Conservation (phyloP, 2,113 vertebrate species). For the Cacatua alba region DNA sequence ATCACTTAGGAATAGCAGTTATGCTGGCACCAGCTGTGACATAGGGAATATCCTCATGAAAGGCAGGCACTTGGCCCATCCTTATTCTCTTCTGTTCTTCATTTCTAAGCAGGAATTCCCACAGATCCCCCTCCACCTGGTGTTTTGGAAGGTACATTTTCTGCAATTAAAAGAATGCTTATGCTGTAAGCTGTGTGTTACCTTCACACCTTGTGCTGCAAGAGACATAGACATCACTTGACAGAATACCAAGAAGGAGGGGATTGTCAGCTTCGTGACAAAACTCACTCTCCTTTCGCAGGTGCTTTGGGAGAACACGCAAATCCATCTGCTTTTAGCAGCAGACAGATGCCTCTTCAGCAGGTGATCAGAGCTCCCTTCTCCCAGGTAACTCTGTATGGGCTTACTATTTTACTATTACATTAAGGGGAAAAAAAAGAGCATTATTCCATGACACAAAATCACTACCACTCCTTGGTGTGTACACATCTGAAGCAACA, state of each 20-base stretch:
- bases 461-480: neutral
- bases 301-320: neutral
- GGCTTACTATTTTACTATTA: neutral
- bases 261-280: neutral
- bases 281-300: neutral
- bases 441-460: neutral
- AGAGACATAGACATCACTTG: neutral
- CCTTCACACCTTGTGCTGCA: neutral
- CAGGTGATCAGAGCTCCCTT: neutral
- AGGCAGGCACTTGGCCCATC: constrained; percentile 43
- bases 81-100: neutral
- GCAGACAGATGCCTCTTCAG: neutral
- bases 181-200: neutral
- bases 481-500: neutral
- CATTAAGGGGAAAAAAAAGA: neutral
- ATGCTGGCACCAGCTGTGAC: constrained; percentile 55
- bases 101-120: constrained; percentile 10
- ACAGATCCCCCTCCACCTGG: neutral
- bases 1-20: constrained; percentile 11
- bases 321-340: neutral
- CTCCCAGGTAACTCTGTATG: neutral
- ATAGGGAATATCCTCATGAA: constrained; percentile 25
- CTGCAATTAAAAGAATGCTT: neutral
- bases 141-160: neutral
- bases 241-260: neutral